These are phyloP conservation scores for Nerophis lumbriciformis DNA, from an alignment of 2,113 vertebrate genomes.

Conservation along the genomic window DNA sequence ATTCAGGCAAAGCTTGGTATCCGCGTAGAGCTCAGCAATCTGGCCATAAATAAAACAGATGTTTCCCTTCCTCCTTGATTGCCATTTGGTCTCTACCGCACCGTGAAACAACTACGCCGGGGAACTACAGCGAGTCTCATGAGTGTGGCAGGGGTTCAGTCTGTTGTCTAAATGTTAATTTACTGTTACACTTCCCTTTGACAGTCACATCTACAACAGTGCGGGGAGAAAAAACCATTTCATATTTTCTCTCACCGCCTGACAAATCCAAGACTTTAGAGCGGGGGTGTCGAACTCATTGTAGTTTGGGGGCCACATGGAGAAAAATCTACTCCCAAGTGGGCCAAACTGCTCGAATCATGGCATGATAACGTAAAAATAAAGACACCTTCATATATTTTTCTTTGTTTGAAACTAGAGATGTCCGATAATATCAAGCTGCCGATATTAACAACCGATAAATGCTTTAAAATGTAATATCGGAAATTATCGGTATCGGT, in stretches of 20 bases:
- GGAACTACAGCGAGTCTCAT: not conserved
- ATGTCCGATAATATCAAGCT: too few species aligned
- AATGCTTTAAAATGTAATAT: too few species aligned
- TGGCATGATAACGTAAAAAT: too few species aligned
- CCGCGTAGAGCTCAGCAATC: slow-evolving; percentile 68
- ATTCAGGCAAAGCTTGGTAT: slow-evolving; percentile 67
- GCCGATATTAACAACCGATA: too few species aligned
- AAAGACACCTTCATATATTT: too few species aligned
- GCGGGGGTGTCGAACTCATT: too few species aligned
- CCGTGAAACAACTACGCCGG: slow-evolving; percentile 23
- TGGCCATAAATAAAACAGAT: slow-evolving; percentile 69
- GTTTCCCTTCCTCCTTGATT: slow-evolving; percentile 55
- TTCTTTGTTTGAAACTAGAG: too few species aligned
- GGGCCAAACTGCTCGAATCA: too few species aligned
- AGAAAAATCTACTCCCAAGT: too few species aligned
- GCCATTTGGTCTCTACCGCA: slow-evolving; percentile 55
- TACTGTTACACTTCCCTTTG: slow-evolving; percentile 4
- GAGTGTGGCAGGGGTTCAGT: not conserved
- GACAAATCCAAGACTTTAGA: not conserved
- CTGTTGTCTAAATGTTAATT: slow-evolving; percentile 19
- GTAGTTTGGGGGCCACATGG: too few species aligned
- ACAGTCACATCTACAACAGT: too few species aligned
- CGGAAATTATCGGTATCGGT: too few species aligned
- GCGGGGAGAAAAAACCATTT: not conserved
- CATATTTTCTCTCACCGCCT: not conserved